These are phyloP conservation scores for Epinephelus fuscoguttatus DNA, from an alignment of 2,113 vertebrate genomes.

Conservation along the genomic window DNA sequence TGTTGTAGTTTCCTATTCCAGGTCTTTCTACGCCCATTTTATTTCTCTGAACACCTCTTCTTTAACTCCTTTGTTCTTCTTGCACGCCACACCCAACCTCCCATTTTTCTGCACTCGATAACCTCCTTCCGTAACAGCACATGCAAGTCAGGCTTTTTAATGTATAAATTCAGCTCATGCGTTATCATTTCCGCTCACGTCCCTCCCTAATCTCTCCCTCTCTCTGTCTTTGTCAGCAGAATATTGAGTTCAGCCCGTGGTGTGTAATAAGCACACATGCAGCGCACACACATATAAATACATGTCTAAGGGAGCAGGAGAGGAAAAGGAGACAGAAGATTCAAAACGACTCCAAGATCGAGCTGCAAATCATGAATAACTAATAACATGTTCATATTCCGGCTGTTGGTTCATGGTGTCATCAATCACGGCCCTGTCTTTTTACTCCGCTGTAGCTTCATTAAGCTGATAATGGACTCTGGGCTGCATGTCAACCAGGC, in stretches of 20 bases:
- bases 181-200: conserved; percentile 45
- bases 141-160: conserved; percentile 40
- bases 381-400: conserved; percentile 38
- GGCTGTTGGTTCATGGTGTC: conserved; percentile 26
- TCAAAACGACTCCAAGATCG: conserved; percentile 35
- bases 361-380: conserved; percentile 63
- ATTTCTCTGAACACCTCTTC: not conserved
- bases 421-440: conserved; percentile 57
- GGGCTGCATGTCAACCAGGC: conserved; percentile 46
- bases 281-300: not conserved
- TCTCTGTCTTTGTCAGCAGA: conserved; percentile 67
- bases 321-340: conserved; percentile 21
- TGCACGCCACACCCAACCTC: not conserved
- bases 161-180: conserved; percentile 44
- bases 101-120: not conserved
- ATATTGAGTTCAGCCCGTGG: conserved; percentile 35
- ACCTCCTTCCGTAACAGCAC: not conserved
- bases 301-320: not conserved
- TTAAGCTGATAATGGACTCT: conserved; percentile 66
- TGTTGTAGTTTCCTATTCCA: conserved; percentile 26
- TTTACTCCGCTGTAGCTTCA: conserved; percentile 44
- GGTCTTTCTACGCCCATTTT: not conserved
- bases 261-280: not conserved
- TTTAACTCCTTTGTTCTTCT: conserved; percentile 12
- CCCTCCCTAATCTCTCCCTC: conserved; percentile 33